Evolutionary conservation across 2,888 invertebrate genomes (phyloP), one percentile per base, ranked within the genome.

Genomic region (Campopleginae sp.): DNA sequence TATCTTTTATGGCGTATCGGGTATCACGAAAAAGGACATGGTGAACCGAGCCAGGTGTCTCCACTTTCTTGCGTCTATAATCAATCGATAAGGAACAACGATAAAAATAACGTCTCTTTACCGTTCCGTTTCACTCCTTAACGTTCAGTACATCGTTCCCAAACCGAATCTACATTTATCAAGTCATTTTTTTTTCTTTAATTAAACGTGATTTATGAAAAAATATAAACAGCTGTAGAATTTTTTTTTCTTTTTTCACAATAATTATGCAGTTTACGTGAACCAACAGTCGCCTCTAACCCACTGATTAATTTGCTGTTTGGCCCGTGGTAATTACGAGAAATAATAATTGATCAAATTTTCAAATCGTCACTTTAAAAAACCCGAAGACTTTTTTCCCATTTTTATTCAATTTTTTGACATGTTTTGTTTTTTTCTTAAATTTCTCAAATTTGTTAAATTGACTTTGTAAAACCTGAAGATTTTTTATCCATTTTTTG

Each of bases 21-120:
- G 51, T 54, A 33, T 72, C 72, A 58, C 72, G 27, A 71, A 71
- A 48, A 72, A 72, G 72, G 72, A 54, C 72, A 71, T 71, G 42
- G 42, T 12, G 8, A 19, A 42, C 38, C 31, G 12, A 58, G 72
- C 72, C 72, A 72, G 72, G 72, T 72, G 54, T 33, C 33, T 23
- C 7, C 17, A 12, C 8, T 23, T 51, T 14, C 33, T 33, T 58
- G 23, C 23, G 6, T 42, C 38, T 72, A 17, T n/a, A 51, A 58
- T 58, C 58, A 42, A 72, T 54, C 72, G 58, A 72, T 72, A 42
- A 42, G 17, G 23, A 42, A 72, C 58, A 23, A 42, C 23, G 17
- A 58, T 58, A 27, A 58, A 58, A 27, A 58, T 12, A 12, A 23
- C 12, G 23, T 58, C 19, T 58, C 8, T 58, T 1, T 58, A 58